phyloP scores from a whole-genome alignment of 2,113 vertebrate species.

The Irena cyanogastra region DNA sequence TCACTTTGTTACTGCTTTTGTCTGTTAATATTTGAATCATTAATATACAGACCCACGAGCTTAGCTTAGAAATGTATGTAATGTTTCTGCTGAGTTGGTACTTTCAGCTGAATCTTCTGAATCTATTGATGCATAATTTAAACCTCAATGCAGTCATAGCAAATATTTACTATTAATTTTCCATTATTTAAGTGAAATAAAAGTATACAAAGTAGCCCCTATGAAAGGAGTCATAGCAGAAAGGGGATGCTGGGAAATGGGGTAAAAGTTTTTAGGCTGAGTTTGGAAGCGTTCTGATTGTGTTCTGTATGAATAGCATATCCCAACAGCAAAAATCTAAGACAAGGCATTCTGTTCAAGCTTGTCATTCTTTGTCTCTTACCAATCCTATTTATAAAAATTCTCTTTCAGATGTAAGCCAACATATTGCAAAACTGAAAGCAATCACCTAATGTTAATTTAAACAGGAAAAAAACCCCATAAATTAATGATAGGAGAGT shows the following conservation, averaged over 20 bases:
- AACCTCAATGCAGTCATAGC: neutral
- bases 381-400: neutral
- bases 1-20: neutral
- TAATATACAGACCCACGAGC: neutral
- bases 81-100: neutral
- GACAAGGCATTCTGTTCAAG: neutral
- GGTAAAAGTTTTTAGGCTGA: neutral
- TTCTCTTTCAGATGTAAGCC: neutral
- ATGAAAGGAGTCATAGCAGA: neutral
- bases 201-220: neutral
- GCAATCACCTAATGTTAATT: neutral
- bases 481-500: neutral
- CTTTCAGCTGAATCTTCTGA: neutral
- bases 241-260: neutral
- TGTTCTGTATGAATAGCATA: neutral
- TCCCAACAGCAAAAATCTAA: neutral
- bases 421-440: neutral
- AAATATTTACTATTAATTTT: neutral
- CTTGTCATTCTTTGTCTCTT: neutral
- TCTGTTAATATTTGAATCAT: neutral
- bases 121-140: neutral
- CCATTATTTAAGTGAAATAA: neutral
- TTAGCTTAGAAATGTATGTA: neutral
- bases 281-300: neutral
- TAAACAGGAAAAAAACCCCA: accelerated